Conservation (phyloP, 2,797 vertebrate genomes). For the Adelosebastes latens region DNA sequence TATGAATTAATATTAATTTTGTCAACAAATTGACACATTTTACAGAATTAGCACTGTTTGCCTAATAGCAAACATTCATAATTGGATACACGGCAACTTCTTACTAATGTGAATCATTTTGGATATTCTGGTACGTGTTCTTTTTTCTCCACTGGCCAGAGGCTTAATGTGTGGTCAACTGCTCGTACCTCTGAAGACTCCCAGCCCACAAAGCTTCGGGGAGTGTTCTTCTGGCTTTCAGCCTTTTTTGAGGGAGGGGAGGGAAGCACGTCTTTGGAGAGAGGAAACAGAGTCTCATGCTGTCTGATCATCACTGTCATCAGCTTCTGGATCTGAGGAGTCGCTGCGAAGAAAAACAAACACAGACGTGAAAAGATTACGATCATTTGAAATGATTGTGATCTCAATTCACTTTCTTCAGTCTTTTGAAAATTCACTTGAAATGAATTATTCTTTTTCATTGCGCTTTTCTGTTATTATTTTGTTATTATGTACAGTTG, state of each 20-base stretch:
- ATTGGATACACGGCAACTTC: too few relatives aligned
- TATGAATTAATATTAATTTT: too few relatives aligned
- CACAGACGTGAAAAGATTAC: constrained; percentile 17
- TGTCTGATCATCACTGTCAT: constrained; percentile 96
- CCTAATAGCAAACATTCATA: too few relatives aligned
- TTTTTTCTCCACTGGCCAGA: neutral
- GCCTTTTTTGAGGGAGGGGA: constrained; percentile 78
- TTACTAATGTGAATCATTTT: too few relatives aligned
- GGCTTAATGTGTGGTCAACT: neutral
- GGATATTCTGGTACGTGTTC: too few relatives aligned
- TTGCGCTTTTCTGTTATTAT: neutral
- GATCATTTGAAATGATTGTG: constrained; percentile 16
- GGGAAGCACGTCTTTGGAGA: constrained; percentile 82
- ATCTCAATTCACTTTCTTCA: neutral
- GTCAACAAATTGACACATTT: too few relatives aligned
- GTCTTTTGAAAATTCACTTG: neutral
- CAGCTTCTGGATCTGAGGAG: constrained; percentile 93
- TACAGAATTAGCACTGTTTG: too few relatives aligned
- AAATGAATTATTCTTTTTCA: neutral
- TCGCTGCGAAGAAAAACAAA: constrained; percentile 81
- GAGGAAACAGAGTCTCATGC: constrained; percentile 90
- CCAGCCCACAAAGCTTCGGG: constrained; percentile 94
- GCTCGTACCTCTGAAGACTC: constrained; percentile 86
- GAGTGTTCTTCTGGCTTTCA: constrained; percentile 83
- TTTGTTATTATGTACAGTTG: neutral